Percentiles rank a stretch among this genome's conserved stretches.
Evolutionary conservation across 2,888 invertebrate species (phyloP).

Genomic region (Ormyrus nitidulus): DNA sequence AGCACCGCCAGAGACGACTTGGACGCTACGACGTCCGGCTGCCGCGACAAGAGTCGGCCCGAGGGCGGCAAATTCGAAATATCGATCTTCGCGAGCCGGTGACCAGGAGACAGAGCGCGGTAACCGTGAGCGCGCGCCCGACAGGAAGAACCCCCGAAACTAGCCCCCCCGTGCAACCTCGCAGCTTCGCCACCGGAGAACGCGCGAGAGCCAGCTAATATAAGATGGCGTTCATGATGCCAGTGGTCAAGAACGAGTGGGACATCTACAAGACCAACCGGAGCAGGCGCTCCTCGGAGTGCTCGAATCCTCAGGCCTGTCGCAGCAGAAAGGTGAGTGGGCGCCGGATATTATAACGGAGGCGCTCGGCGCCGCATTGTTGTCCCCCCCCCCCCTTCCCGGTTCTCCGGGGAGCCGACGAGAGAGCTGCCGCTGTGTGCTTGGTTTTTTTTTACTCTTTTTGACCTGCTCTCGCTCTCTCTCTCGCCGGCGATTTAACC

Average conservation of each 20-base stretch:
- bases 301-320: slow-evolving; percentile 80
- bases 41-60: background rate
- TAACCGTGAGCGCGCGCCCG: slow-evolving; percentile 19
- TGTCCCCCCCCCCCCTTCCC: no score
- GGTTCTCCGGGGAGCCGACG: no score
- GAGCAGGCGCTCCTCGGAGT: slow-evolving; percentile 85
- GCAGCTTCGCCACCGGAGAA: no score
- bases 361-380: no score
- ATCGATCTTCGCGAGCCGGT: slow-evolving; percentile 39
- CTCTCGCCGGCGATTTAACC: no score
- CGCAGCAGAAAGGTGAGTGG: slow-evolving; percentile 80
- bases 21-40: background rate
- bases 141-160: background rate
- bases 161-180: background rate
- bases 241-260: slow-evolving; percentile 94
- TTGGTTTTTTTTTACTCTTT: no score
- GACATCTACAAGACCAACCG: slow-evolving; percentile 92
- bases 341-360: background rate
- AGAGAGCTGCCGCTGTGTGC: no score
- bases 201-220: no score
- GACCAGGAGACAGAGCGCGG: slow-evolving; percentile 26
- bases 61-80: slow-evolving; percentile 20
- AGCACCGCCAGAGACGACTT: background rate
- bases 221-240: slow-evolving; percentile 95
- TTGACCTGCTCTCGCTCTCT: no score